phyloP scores from a whole-genome alignment of 1,140 invertebrate species.

The Latrodectus geometricus region DNA sequence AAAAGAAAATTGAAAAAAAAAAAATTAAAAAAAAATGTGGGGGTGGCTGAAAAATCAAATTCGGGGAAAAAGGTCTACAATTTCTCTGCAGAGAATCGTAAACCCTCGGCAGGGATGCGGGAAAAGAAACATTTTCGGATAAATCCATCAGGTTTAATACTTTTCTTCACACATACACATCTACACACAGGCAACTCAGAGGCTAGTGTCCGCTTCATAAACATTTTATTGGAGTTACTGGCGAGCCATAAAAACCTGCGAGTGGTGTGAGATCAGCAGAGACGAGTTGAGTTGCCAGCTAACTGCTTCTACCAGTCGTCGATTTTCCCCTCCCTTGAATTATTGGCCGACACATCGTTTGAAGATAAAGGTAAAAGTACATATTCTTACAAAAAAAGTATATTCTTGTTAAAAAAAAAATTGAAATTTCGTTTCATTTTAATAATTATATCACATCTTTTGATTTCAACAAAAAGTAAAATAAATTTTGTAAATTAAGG shows the following conservation, averaged over 20 bases:
- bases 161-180: slow-evolving; percentile 1
- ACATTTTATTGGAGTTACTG: slow-evolving; percentile 52
- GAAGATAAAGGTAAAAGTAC: neutral
- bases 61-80: neutral
- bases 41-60: slow-evolving; percentile 7
- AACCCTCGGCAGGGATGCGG: slow-evolving; percentile 19
- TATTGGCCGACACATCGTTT: neutral
- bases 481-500: too few species aligned
- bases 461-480: too few species aligned
- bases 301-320: slow-evolving; percentile 9
- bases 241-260: slow-evolving; percentile 23
- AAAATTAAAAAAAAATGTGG: slow-evolving; percentile 1
- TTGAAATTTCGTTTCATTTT: too few species aligned
- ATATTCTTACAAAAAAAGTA: too few species aligned
- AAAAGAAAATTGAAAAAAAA: too few species aligned
- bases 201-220: slow-evolving; percentile 27
- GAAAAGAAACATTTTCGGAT: slow-evolving; percentile 51
- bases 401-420: neutral
- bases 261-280: neutral
- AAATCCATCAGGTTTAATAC: slow-evolving; percentile 57
- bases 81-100: slow-evolving; percentile 29
- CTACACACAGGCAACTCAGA: neutral
- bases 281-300: slow-evolving; percentile 45
- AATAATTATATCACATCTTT: too few species aligned
- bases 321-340: neutral